These are phyloP conservation scores for Typhlomys cinereus DNA, from an alignment of 2,113 vertebrate genomes.

Conservation along the genomic window DNA sequence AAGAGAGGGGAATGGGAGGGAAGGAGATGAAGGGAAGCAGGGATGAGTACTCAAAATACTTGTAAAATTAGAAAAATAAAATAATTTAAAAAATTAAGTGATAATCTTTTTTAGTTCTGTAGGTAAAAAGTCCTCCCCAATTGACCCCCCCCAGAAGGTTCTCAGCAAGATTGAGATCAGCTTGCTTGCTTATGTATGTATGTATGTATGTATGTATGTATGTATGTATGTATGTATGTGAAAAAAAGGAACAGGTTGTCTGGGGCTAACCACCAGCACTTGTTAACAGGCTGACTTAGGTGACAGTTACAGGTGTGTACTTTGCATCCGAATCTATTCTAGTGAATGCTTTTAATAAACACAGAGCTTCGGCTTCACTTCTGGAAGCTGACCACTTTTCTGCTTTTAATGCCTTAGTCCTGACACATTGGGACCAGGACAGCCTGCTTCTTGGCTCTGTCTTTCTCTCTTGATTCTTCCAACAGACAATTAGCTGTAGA, in stretches of 20 bases:
- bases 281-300: not conserved
- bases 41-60: too few species aligned
- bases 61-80: not conserved
- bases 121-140: not conserved
- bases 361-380: not conserved
- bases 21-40: too few species aligned
- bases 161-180: too few species aligned
- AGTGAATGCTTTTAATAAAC: constrained; percentile 32
- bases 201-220: too few species aligned
- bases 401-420: too few species aligned
- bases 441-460: not conserved
- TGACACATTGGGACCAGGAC: not conserved
- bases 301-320: not conserved
- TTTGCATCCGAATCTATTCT: constrained; percentile 8
- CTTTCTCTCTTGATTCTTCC: not conserved
- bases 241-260: not conserved
- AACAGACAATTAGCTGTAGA: not conserved
- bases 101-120: not conserved
- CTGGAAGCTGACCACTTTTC: not conserved
- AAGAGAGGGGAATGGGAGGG: too few species aligned
- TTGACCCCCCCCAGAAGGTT: too few species aligned
- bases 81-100: not conserved
- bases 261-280: not conserved
- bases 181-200: too few species aligned
- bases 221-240: too few species aligned